Evolutionary conservation across 2,797 vertebrate species (phyloP), one percentile per base, ranked within the genome.

Genomic region (Sebastes jordani): DNA sequence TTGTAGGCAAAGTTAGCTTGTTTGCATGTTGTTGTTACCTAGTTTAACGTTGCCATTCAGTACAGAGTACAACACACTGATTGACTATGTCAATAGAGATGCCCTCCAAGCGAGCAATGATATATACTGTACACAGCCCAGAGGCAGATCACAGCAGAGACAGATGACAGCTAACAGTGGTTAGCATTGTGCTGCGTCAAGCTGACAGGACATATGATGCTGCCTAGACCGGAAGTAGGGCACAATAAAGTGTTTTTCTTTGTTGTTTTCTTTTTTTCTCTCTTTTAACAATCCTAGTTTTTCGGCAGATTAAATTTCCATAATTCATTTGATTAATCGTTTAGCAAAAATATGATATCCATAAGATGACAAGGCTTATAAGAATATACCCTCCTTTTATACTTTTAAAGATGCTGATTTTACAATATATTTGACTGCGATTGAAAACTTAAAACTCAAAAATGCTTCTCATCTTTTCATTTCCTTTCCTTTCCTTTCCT

Each of bases 121-220:
- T 34, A 20, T 11, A 20, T 11, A 62, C 14, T 52, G 18, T 38
- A 7, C 0, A 38, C 36, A 16, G 11, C 56, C 27, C 27, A 14
- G 16, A 25, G 52, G 70, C 6, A 77, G 68, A 63, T 34, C 38
- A 11, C 67, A 22, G 46, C 30, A 42, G 4, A 56, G 4, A 56
- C 30, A 14, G 46, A 34, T 64, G 78, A 78, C 60, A 64, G 81
- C 85, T 89, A 89, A 80, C 72, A 20, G 38, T 10, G 32, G 66
- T 74, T 89, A 90, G 63, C 83, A 76, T 49, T 2, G 9, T 4
- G 25, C 30, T 30, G 38, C 16, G 73, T 87, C 78, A 92, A 91
- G 81, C 7, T 78, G 0, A 8, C 30, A 11, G 29, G 1, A 27
- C 8, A 4, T 0, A 3, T 0, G 6, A 34, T 0, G 27, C 27